A percentile compares a stretch with the other conserved stretches of the same genome.
Evolutionary conservation across 1,140 invertebrate genomes (phyloP).

Genomic region (Magallana ariakensis): DNA sequence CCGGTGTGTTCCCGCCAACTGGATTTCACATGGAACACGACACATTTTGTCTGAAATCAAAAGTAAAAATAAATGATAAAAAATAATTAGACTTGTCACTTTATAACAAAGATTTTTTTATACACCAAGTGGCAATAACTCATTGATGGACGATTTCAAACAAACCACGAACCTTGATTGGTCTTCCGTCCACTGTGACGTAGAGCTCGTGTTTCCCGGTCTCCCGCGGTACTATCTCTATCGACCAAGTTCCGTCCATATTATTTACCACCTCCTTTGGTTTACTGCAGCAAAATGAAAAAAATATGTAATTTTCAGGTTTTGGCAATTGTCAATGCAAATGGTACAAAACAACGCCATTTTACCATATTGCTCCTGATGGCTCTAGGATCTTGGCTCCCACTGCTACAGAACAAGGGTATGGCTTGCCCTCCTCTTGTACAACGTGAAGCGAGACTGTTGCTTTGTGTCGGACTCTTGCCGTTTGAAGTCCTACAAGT

Average conservation of each 20-base stretch:
- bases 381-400: neutral
- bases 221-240: neutral
- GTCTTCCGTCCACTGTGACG: neutral
- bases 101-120: too few species aligned
- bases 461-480: neutral
- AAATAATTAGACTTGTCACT: too few species aligned
- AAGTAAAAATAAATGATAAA: too few species aligned
- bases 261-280: neutral
- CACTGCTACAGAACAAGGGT: neutral
- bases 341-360: neutral
- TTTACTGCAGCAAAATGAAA: neutral
- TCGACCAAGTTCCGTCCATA: neutral
- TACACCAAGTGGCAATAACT: too few species aligned
- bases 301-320: too few species aligned
- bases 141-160: too few species aligned
- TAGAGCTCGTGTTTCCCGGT: slow-evolving; percentile 8
- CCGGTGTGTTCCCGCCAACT: slow-evolving; percentile 19
- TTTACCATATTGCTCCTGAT: neutral
- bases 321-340: too few species aligned
- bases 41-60: neutral
- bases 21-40: neutral
- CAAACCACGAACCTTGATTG: neutral
- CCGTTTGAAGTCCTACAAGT: neutral
- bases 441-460: neutral
- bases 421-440: neutral